phyloP scores from a whole-genome alignment of 2,888 invertebrate species.

The Petrophora chlorosata region DNA sequence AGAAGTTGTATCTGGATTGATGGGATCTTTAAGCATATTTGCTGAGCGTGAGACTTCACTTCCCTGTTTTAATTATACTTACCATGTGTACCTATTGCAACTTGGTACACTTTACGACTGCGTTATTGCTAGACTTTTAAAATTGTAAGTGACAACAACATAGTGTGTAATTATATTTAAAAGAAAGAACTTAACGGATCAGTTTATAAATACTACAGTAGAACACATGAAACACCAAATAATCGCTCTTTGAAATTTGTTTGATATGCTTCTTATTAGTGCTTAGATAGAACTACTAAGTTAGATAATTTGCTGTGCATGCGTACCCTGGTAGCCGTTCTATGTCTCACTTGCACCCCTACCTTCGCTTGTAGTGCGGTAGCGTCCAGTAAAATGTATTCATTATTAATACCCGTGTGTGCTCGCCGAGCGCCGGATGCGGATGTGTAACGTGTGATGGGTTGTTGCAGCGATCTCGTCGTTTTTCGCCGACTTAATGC shows the following conservation, averaged over 20 bases:
- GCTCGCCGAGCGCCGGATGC: constrained; percentile 9
- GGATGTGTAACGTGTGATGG: constrained; percentile 46
- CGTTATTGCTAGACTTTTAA: too few relatives aligned
- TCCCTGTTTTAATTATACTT: too few relatives aligned
- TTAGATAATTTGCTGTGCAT: constrained; percentile 26
- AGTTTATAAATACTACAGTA: constrained; percentile 55
- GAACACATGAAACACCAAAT: constrained; percentile 12
- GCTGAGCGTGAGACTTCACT: too few relatives aligned
- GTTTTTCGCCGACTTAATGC: constrained; percentile 87
- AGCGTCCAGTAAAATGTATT: constrained; percentile 68
- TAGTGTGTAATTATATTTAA: too few relatives aligned
- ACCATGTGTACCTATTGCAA: too few relatives aligned
- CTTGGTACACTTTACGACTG: too few relatives aligned
- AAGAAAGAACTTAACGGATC: too few relatives aligned
- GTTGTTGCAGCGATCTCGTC: constrained; percentile 87
- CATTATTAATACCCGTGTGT: constrained; percentile 53
- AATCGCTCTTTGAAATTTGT: constrained; percentile 7
- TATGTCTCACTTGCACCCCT: constrained; percentile 19
- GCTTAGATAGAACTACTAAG: constrained; percentile 11
- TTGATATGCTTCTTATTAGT: constrained; percentile 24
- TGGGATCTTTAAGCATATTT: too few relatives aligned
- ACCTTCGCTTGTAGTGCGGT: constrained; percentile 16
- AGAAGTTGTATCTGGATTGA: too few relatives aligned
- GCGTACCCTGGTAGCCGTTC: constrained; percentile 25
- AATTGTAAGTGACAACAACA: too few relatives aligned